Percentiles rank a stretch among this genome's conserved stretches.
Conservation (phyloP, 2,113 vertebrate genomes). For the Bubo bubo region DNA sequence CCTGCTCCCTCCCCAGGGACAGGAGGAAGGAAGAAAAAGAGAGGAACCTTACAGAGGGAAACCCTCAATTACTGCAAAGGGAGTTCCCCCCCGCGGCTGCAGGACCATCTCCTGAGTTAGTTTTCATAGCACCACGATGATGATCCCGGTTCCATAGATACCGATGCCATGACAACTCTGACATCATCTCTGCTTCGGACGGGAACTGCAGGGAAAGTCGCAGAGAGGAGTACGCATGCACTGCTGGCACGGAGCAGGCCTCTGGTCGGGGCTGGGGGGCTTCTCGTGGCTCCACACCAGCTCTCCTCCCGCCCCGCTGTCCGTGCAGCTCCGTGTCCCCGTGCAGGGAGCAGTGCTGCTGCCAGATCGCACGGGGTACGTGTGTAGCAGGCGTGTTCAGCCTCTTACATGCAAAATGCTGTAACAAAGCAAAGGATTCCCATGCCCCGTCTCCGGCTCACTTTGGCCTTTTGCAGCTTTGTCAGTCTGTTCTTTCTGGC, state of each 20-base stretch:
- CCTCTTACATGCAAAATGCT: fast-evolving
- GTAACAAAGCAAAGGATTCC: fast-evolving
- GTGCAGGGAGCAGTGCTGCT: fast-evolving
- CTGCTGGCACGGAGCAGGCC: neutral
- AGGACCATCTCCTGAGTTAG: neutral
- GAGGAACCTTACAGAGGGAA: neutral
- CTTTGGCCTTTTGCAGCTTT: neutral
- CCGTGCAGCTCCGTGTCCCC: fast-evolving
- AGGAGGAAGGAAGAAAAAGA: neutral
- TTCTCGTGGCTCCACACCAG: neutral
- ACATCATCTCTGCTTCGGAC: constrained; percentile 54
- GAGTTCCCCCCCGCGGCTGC: neutral
- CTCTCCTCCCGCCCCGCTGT: neutral
- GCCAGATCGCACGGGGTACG: fast-evolving
- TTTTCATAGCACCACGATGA: neutral
- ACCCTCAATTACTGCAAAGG: neutral
- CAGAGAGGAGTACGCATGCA: neutral
- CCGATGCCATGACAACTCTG: constrained; percentile 73
- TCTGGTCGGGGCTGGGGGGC: neutral
- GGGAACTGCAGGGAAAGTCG: constrained; percentile 1
- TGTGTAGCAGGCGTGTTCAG: neutral
- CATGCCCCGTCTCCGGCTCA: fast-evolving
- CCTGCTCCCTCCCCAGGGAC: neutral
- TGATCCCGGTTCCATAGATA: constrained; percentile 58
- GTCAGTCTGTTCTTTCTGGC: neutral